Conservation (phyloP, 2,888 invertebrate genomes). For the Bembecia ichneumoniformis region DNA sequence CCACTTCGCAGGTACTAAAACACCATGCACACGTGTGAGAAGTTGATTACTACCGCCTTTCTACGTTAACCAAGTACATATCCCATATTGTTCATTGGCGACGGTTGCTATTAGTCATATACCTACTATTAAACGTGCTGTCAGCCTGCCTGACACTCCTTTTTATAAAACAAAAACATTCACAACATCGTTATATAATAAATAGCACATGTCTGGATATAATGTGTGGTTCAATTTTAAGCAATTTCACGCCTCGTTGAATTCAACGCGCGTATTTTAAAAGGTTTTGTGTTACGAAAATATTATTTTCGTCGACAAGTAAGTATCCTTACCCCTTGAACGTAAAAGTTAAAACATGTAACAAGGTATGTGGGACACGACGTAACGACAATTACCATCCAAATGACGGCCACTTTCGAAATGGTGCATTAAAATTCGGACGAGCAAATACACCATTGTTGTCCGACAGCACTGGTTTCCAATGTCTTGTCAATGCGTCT, state of each 20-base stretch:
- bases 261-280: slow-evolving; percentile 3
- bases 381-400: slow-evolving; percentile 59
- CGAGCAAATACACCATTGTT: slow-evolving; percentile 42
- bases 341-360: slow-evolving; percentile 44
- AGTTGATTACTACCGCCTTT: too few relatives aligned
- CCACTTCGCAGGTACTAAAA: too few relatives aligned
- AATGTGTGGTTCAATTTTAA: not conserved
- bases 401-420: slow-evolving; percentile 66
- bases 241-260: slow-evolving; percentile 9
- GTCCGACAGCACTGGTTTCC: slow-evolving; percentile 14
- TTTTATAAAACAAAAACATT: too few relatives aligned
- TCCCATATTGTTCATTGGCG: too few relatives aligned
- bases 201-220: not conserved
- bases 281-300: slow-evolving; percentile 5
- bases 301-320: not conserved
- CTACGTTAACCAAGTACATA: too few relatives aligned
- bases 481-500: not conserved
- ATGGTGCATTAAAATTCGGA: slow-evolving; percentile 47
- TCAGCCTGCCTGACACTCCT: too few relatives aligned
- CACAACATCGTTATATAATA: too few relatives aligned
- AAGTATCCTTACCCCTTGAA: slow-evolving; percentile 7
- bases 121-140: too few relatives aligned
- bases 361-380: slow-evolving; percentile 49
- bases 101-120: too few relatives aligned
- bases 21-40: too few relatives aligned